Evolutionary conservation across 2,113 vertebrate genomes (phyloP), one percentile per base, ranked within the genome.

Genomic region (Tachysurus fulvidraco): DNA sequence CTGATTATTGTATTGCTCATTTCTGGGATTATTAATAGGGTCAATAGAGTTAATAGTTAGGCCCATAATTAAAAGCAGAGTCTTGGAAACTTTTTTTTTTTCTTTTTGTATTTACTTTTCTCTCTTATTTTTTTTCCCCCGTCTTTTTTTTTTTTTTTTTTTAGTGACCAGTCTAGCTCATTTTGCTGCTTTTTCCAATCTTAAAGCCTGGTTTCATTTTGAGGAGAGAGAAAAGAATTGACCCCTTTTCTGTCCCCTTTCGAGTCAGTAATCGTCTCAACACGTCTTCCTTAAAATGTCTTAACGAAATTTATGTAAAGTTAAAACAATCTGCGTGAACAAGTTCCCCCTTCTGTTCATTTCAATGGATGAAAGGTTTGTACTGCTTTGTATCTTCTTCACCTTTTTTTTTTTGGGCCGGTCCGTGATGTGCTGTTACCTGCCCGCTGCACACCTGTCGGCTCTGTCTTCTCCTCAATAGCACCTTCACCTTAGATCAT

Each of bases 381-480:
- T 17, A 74, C 41, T 82, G 44, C 86, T 4, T 36, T 30, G 69
- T 88, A 85, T 90, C 88, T 88, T 19, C 85, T 87, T 91, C 90
- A 54, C 83, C 88, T 86, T 55, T n/a, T 4, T 25, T 77, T 52
- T 50, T 54, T 8, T 83, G 81, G 89, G 90, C 91, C 91, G 86
- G 92, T 79, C 90, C 86, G 90, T 52, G 93, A 95, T 94, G 93
- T 94, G 95, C 91, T 76, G 81, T 89, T 93, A 96, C 95, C 95
- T 96, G 95, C 94, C 95, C 91, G 16, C 1, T 16, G 89, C 94
- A 94, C 95, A 96, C 95, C 95, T 95, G 95, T 95, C 93, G 76
- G 90, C 93, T 94, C 91, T 92, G 90, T 94, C 92, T 93, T 95
- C 93, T 93, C 92, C 93, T 94, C 94, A 92, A 93, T 93, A 91